Conservation (phyloP, 1,140 invertebrate genomes). For the Tetramorium simillimum region DNA sequence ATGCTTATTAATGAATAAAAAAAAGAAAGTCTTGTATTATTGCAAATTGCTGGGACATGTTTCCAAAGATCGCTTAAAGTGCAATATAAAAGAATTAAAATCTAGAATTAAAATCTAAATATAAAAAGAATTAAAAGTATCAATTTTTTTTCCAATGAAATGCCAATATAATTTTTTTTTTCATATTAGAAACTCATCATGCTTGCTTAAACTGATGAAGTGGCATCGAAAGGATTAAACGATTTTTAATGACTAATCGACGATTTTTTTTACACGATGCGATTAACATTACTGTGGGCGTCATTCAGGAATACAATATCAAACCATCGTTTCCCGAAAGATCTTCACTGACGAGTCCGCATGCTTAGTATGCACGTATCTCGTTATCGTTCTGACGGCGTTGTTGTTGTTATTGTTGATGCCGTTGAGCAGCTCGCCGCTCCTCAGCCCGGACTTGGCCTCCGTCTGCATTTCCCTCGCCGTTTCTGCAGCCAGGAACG, state of each 20-base stretch:
- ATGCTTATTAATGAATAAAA: too few species aligned
- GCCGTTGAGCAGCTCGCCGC: slow-evolving; percentile 69
- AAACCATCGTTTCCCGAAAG: slow-evolving; percentile 86
- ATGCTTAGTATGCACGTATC: slow-evolving; percentile 85
- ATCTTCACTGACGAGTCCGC: slow-evolving; percentile 85
- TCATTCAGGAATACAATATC: slow-evolving; percentile 67
- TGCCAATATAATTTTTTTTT: background rate
- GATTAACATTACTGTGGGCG: background rate
- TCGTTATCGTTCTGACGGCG: slow-evolving; percentile 83
- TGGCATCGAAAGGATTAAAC: slow-evolving; percentile 34
- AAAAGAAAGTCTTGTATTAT: background rate
- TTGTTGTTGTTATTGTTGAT: slow-evolving; percentile 77
- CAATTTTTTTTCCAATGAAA: background rate
- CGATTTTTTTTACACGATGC: background rate
- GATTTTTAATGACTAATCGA: background rate
- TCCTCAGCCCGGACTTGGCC: slow-evolving; percentile 69
- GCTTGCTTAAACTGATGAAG: background rate
- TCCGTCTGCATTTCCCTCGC: slow-evolving; percentile 70
- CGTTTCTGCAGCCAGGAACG: slow-evolving; percentile 78
- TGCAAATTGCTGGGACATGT: background rate
- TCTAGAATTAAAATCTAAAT: background rate
- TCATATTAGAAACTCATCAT: background rate
- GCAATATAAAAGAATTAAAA: background rate
- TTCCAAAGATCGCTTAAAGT: background rate
- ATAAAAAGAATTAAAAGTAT: background rate